Base-by-base conservation (phyloP, 2,888 invertebrate genomes). In the Gibbula magus region DNA sequence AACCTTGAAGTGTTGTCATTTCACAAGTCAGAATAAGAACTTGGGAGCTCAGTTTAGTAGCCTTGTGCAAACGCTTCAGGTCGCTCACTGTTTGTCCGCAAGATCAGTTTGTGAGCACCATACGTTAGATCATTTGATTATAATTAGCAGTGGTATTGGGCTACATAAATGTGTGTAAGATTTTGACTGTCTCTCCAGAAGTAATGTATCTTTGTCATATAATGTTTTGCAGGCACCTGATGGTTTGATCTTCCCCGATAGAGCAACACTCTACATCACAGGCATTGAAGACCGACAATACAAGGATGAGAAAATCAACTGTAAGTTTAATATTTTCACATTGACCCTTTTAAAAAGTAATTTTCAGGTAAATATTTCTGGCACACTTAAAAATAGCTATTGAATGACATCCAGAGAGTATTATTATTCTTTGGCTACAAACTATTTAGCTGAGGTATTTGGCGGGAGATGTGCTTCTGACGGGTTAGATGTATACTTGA, bases 251-350 rank as follows among this genome's bases (percentile, higher is more conserved):
- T 98, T 99, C 94, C 99, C 99, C 0, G 95, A 95, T 91, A 93
- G 97, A 91, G 99, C 99, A 85, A 98, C 98, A 0, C 94, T 99
- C 61, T 99, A 97, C 93, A 96, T 99, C 79, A 97, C 97, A 83
- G 94, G 94, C 70, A 95, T 95, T 84, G 95, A 95, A 93, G 99
- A 99, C 93, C 95, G 99, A 25, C 99, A 99, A 94, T 99, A 99
- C 94, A 99, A 99, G 93, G 99, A 99, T 91, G 99, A 99, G 93
- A 99, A 99, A 94, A 99, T 99, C 88, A 99, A 99, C 94, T 99
- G 99, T 94, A 89, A 91, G 92, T 61, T 0, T 16, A 2, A 3
- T 5, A 10, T 45, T 10, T 1, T 45, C 8, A 45, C 13, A 10
- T 45, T 45, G 1, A 7, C 45, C 45, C 13, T 45, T 45, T 10